A percentile compares a stretch with the other conserved stretches of the same genome.
phyloP scores from a whole-genome alignment of 2,797 vertebrate genomes.

The Atherinosoma microstoma region DNA sequence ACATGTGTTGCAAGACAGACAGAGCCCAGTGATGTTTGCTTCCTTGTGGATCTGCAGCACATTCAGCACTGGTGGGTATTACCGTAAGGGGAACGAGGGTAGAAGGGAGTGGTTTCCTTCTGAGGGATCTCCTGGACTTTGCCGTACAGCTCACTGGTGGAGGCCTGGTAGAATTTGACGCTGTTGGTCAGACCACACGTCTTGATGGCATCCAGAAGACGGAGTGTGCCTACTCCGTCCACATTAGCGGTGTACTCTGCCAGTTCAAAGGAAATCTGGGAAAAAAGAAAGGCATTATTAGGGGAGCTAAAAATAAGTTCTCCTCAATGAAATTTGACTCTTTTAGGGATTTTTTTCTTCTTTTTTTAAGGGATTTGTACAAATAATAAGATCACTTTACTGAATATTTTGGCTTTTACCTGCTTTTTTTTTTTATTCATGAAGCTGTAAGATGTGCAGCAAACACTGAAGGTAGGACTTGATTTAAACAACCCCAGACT shows the following conservation, averaged over 20 bases:
- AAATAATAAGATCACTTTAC: too few species aligned
- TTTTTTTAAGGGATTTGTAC: not conserved
- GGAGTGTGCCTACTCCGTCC: constrained; percentile 94
- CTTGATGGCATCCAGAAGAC: constrained; percentile 94
- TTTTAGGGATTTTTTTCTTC: not conserved
- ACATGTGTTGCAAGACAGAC: constrained; percentile 12
- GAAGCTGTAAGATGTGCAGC: too few species aligned
- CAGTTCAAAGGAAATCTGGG: constrained; percentile 95
- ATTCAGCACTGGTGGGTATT: constrained; percentile 18
- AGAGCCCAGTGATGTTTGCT: constrained; percentile 25
- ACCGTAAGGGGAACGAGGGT: constrained; percentile 97
- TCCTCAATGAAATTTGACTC: not conserved
- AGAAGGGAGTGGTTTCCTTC: constrained; percentile 97
- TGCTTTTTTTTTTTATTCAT: too few species aligned
- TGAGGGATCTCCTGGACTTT: constrained; percentile 99
- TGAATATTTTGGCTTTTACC: too few species aligned
- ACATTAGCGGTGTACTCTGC: constrained; percentile 98
- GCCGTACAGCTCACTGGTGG: constrained; percentile 96
- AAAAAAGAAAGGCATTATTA: not conserved
- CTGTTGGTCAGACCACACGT: constrained; percentile 93
- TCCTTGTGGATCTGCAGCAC: constrained; percentile 10
- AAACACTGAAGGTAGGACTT: not conserved
- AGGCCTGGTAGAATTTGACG: constrained; percentile 97
- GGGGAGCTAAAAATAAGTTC: not conserved
- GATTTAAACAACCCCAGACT: not conserved